Evolutionary conservation across 2,888 invertebrate species (phyloP).

Genomic region (Leucania comma): DNA sequence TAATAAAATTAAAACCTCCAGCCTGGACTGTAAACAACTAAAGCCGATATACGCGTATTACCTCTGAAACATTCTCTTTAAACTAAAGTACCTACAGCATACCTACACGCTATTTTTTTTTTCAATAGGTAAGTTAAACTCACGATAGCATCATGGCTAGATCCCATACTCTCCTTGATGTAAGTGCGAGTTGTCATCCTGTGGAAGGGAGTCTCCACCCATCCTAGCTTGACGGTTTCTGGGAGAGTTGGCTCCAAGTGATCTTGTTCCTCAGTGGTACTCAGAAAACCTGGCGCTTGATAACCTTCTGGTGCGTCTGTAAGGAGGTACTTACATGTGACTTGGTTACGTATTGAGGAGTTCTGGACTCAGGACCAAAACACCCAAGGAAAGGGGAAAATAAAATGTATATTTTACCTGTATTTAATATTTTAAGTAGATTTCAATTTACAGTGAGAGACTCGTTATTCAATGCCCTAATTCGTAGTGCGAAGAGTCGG

Average conservation of each 20-base stretch:
- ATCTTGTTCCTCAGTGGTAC: slow-evolving; percentile 65
- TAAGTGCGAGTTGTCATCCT: slow-evolving; percentile 68
- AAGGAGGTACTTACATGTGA: background rate
- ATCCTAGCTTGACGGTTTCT: slow-evolving; percentile 69
- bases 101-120: no score
- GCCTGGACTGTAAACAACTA: no score
- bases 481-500: no score
- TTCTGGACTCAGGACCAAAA: background rate
- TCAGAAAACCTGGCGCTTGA: slow-evolving; percentile 81
- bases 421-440: no score
- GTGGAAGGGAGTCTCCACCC: slow-evolving; percentile 80
- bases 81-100: no score
- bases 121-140: no score
- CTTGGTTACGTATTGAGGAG: background rate
- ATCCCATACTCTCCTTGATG: slow-evolving; percentile 61
- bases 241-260: slow-evolving; percentile 67
- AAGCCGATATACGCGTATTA: no score
- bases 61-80: no score
- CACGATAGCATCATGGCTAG: slow-evolving; percentile 78
- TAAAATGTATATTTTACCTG: no score
- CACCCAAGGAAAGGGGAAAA: background rate
- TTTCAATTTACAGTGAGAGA: no score
- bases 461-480: no score
- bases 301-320: slow-evolving; percentile 82
- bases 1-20: no score